A percentile compares a stretch with the other conserved stretches of the same genome.
Evolutionary conservation across 2,888 invertebrate species (phyloP).

Genomic region (Drosophila colorata): DNA sequence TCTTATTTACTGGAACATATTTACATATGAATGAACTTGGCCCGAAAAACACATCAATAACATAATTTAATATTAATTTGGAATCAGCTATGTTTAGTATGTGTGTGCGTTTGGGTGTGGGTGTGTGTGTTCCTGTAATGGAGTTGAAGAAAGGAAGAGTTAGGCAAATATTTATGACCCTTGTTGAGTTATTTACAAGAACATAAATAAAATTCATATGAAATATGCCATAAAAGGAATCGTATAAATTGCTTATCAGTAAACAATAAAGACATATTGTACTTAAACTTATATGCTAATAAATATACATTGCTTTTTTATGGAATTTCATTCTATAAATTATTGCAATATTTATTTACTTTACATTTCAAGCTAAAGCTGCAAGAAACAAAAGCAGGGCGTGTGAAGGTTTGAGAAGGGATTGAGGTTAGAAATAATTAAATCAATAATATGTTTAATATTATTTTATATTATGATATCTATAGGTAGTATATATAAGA

Average conservation of each 20-base stretch:
- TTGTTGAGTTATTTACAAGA: background rate
- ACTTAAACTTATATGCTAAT: too few species aligned
- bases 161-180: constrained; percentile 15
- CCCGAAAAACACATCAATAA: constrained; percentile 24
- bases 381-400: too few species aligned
- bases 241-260: background rate
- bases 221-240: background rate
- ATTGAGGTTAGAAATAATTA: too few species aligned
- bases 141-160: background rate
- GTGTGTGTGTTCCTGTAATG: background rate
- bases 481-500: too few species aligned
- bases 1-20: constrained; percentile 4
- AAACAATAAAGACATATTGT: background rate
- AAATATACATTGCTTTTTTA: too few species aligned
- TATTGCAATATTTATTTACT: too few species aligned
- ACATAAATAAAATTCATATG: background rate
- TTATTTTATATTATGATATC: too few species aligned
- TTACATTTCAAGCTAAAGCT: too few species aligned
- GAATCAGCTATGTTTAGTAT: constrained; percentile 1
- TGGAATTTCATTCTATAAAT: too few species aligned
- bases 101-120: background rate
- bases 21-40: constrained; percentile 32
- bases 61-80: constrained; percentile 20
- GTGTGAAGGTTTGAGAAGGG: too few species aligned
- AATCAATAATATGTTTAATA: too few species aligned